Conservation (phyloP, 2,113 vertebrate species). For the Falcunculus frontatus region DNA sequence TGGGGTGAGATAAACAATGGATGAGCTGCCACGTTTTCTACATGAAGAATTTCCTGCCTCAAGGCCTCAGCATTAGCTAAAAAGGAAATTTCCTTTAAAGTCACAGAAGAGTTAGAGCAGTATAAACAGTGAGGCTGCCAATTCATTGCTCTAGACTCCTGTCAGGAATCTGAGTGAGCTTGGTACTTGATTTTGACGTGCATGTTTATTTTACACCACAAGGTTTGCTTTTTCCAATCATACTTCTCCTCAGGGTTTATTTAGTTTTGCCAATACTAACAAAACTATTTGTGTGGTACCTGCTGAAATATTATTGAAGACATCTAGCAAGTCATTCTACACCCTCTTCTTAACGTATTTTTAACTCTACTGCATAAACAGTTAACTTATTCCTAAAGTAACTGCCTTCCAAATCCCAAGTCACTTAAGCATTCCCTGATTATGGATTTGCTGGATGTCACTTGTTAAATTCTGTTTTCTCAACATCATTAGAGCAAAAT, state of each 20-base stretch:
- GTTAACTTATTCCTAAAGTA: conserved; percentile 28
- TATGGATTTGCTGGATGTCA: conserved; percentile 7
- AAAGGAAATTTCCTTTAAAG: conserved; percentile 43
- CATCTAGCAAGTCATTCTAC: conserved; percentile 59
- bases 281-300: conserved; percentile 57
- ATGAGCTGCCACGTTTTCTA: conserved; percentile 27
- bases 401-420: conserved; percentile 37
- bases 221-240: conserved; percentile 51
- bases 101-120: conserved; percentile 43
- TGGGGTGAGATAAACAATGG: not conserved
- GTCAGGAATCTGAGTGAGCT: conserved; percentile 41
- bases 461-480: conserved; percentile 4
- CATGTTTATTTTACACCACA: conserved; percentile 54
- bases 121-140: conserved; percentile 47
- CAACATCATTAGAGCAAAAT: not conserved
- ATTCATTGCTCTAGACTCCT: conserved; percentile 41
- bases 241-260: conserved; percentile 44
- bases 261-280: conserved; percentile 54
- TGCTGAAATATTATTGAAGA: conserved; percentile 60
- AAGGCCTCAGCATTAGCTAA: conserved; percentile 30
- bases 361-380: conserved; percentile 64
- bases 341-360: conserved; percentile 57
- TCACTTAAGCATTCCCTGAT: not conserved
- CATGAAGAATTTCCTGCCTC: not conserved
- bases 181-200: conserved; percentile 54